A percentile compares a stretch with the other conserved stretches of the same genome.
These are phyloP conservation scores for Tanypteryx hageni DNA, from an alignment of 2,888 invertebrate genomes.

Conservation along the genomic window DNA sequence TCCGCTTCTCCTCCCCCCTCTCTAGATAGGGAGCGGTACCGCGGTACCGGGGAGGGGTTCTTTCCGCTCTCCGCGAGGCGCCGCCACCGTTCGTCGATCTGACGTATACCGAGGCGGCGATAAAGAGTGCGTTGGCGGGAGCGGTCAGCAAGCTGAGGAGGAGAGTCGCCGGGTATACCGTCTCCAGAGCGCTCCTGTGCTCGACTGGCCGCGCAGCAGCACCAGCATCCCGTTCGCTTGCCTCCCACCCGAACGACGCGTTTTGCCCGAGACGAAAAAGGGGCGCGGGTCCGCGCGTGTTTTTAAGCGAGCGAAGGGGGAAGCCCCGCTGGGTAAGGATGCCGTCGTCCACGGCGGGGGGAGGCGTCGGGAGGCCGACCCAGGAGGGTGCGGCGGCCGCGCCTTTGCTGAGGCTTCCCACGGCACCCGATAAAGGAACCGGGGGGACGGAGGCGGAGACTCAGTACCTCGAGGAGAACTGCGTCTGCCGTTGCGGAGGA, in stretches of 20 bases:
- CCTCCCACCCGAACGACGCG: not conserved
- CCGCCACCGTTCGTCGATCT: constrained; percentile 50
- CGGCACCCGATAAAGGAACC: constrained; percentile 52
- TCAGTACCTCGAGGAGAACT: constrained; percentile 39
- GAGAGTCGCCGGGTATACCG: not conserved
- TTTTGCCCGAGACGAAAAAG: not conserved
- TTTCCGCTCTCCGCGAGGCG: constrained; percentile 47
- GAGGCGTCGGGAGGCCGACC: constrained; percentile 37
- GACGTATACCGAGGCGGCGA: constrained; percentile 53
- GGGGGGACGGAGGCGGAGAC: constrained; percentile 29
- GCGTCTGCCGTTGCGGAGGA: constrained; percentile 54
- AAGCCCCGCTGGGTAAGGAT: constrained; percentile 12
- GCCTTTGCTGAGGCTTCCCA: constrained; percentile 64
- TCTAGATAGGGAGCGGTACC: not conserved
- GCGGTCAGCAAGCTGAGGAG: not conserved
- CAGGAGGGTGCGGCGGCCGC: constrained; percentile 50
- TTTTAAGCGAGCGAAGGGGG: not conserved
- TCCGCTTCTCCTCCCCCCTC: constrained; percentile 14
- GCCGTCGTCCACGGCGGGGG: constrained; percentile 52
- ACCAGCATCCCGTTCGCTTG: no score
- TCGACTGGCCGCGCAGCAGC: not conserved
- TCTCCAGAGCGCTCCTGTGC: not conserved
- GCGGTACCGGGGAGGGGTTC: not conserved
- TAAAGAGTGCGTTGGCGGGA: constrained; percentile 63
- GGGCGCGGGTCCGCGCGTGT: not conserved